These are phyloP conservation scores for Tachycineta bicolor DNA, from an alignment of 2,113 vertebrate species.

Conservation along the genomic window DNA sequence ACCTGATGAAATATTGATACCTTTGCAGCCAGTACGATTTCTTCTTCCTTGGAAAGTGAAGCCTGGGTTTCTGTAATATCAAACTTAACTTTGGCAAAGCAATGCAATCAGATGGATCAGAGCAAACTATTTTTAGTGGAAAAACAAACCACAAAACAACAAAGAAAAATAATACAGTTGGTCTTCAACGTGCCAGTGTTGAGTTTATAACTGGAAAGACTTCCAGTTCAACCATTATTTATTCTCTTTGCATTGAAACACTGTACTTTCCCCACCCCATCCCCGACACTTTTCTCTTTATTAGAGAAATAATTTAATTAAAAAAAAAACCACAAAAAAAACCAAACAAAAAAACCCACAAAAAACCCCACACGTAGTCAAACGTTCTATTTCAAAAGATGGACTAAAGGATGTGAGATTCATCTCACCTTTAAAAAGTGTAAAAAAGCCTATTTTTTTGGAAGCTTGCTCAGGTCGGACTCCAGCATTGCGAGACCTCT, in stretches of 20 bases:
- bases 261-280: not conserved
- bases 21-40: slow-evolving; percentile 61
- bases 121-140: not conserved
- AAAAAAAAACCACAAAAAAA: no score
- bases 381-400: not conserved
- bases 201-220: not conserved
- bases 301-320: not conserved
- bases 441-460: not conserved
- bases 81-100: slow-evolving; percentile 8
- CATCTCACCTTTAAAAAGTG: not conserved
- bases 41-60: slow-evolving; percentile 54
- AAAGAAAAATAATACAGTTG: not conserved
- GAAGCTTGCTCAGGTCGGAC: not conserved
- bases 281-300: not conserved
- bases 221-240: not conserved
- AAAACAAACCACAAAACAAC: not conserved
- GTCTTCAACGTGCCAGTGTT: not conserved
- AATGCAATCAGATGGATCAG: not conserved
- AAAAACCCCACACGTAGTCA: not conserved
- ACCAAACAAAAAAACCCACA: no score
- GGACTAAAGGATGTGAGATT: not conserved
- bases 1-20: slow-evolving; percentile 77
- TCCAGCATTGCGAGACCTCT: not conserved
- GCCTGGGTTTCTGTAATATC: slow-evolving; percentile 10
- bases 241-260: not conserved